These are phyloP conservation scores for Lemur catta DNA, from an alignment of 2,797 vertebrate genomes.

Conservation along the genomic window DNA sequence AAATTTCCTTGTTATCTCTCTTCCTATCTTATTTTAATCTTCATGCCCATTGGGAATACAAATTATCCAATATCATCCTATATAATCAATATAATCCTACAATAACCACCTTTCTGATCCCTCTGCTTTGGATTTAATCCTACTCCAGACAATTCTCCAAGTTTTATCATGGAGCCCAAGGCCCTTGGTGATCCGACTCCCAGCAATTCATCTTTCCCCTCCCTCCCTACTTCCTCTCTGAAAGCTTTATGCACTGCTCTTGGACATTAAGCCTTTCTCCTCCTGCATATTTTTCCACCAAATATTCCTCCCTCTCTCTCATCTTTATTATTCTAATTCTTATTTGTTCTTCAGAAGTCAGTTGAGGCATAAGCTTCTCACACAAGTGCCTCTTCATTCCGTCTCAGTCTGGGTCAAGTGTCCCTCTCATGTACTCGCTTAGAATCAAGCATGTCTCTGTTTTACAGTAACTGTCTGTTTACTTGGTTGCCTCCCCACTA, in stretches of 20 bases:
- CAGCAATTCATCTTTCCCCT: neutral
- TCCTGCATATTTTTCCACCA: neutral
- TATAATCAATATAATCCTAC: neutral
- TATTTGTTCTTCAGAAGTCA: neutral
- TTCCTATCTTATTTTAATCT: neutral
- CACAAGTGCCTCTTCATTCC: neutral
- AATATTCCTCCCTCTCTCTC: neutral
- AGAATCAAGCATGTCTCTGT: neutral
- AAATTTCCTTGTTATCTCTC: neutral
- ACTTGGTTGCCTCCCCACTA: neutral
- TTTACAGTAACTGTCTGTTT: neutral
- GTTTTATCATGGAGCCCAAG: neutral
- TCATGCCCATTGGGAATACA: neutral
- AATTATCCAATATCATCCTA: neutral
- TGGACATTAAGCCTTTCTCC: neutral
- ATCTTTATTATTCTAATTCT: neutral
- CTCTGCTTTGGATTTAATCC: neutral
- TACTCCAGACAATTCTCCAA: neutral
- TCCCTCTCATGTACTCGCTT: neutral
- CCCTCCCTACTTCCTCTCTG: too few species aligned
- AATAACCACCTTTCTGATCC: neutral
- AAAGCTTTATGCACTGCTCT: neutral
- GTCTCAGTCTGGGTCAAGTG: neutral
- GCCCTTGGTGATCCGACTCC: neutral
- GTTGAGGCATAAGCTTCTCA: neutral